phyloP scores from a whole-genome alignment of 2,888 invertebrate genomes.

The Tachina fera region DNA sequence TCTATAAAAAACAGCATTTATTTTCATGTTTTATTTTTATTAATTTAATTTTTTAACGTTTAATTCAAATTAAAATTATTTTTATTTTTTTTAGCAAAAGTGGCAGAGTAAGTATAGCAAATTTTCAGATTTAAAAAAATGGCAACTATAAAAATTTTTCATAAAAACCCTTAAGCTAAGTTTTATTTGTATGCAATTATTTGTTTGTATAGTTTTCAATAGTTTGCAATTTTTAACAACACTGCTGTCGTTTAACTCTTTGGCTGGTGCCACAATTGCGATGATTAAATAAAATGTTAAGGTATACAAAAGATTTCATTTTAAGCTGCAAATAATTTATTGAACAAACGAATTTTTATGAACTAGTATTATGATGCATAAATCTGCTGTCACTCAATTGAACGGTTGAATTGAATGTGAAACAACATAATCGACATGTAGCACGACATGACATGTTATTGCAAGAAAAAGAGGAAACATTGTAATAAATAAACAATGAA shows the following conservation, averaged over 20 bases:
- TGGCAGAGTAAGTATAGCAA: too few species aligned
- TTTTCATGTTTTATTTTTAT: too few species aligned
- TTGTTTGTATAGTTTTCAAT: background rate
- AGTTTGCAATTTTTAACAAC: background rate
- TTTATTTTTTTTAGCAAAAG: too few species aligned
- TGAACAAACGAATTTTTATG: background rate
- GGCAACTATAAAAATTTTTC: too few species aligned
- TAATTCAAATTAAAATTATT: too few species aligned
- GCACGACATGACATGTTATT: slow-evolving; percentile 44
- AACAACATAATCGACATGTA: slow-evolving; percentile 41
- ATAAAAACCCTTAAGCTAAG: too few species aligned
- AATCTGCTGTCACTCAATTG: slow-evolving; percentile 33
- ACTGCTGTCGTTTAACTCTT: background rate
- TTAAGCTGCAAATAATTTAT: background rate
- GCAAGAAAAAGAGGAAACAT: slow-evolving; percentile 18
- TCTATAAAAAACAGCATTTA: too few species aligned
- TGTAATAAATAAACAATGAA: background rate
- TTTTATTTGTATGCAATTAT: background rate
- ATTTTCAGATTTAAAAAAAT: too few species aligned
- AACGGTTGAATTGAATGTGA: slow-evolving; percentile 40
- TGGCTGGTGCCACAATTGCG: background rate
- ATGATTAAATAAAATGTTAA: background rate
- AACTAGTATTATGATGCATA: background rate
- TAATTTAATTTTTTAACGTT: too few species aligned
- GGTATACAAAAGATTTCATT: background rate